A percentile compares a stretch with the other conserved stretches of the same genome.
These are phyloP conservation scores for Mayetiola destructor DNA, from an alignment of 2,888 invertebrate genomes.

Conservation along the genomic window DNA sequence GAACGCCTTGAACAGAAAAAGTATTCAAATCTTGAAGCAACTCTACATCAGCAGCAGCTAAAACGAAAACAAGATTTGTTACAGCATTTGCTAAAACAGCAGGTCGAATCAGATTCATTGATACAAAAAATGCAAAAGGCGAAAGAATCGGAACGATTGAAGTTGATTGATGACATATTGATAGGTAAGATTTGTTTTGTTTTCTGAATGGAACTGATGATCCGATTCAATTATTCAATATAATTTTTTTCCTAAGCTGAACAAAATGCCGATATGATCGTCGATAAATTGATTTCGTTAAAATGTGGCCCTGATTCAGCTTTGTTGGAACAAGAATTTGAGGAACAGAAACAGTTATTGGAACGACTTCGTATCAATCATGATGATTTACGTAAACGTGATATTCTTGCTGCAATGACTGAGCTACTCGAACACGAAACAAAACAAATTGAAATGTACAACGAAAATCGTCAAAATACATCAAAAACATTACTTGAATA, in stretches of 20 bases:
- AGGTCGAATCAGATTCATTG: slow-evolving; percentile 49
- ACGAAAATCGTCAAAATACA: slow-evolving; percentile 39
- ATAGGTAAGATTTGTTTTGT: slow-evolving; percentile 30
- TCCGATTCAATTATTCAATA: slow-evolving; percentile 13
- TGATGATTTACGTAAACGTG: slow-evolving; percentile 44
- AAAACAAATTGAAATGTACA: slow-evolving; percentile 45
- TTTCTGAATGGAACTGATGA: not conserved
- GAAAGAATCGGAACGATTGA: slow-evolving; percentile 46
- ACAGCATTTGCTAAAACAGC: slow-evolving; percentile 41
- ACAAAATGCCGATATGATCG: slow-evolving; percentile 49
- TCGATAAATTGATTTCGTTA: slow-evolving; percentile 47
- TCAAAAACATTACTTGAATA: slow-evolving; percentile 49
- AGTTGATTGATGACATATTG: slow-evolving; percentile 45
- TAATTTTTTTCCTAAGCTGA: slow-evolving; percentile 42
- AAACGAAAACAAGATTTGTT: slow-evolving; percentile 29
- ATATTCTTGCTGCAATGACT: slow-evolving; percentile 58
- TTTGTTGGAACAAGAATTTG: slow-evolving; percentile 49
- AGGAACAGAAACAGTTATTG: slow-evolving; percentile 50
- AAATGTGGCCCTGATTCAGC: slow-evolving; percentile 45
- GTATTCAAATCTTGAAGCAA: slow-evolving; percentile 16
- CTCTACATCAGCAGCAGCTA: slow-evolving; percentile 19
- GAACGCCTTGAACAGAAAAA: slow-evolving; percentile 16
- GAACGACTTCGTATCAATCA: slow-evolving; percentile 36
- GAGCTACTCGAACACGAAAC: slow-evolving; percentile 51
- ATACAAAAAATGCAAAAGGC: slow-evolving; percentile 52